Evolutionary conservation across 2,113 vertebrate species (phyloP).

Genomic region (Oxyruncus cristatus): DNA sequence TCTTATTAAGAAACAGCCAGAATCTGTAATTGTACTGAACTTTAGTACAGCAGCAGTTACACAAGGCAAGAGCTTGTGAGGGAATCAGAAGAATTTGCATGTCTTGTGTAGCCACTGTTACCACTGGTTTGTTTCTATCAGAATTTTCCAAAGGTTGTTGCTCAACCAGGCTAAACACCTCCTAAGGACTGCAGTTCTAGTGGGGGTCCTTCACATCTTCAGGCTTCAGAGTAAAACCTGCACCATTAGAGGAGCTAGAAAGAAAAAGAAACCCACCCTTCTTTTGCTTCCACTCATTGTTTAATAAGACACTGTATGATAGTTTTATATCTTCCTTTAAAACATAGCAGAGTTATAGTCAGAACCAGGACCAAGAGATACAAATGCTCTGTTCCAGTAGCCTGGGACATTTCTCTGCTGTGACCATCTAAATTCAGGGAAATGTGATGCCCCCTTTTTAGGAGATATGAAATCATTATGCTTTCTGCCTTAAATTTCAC

Average conservation of each 20-base stretch:
- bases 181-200: neutral
- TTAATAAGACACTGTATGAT: neutral
- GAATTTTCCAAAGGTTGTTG: neutral
- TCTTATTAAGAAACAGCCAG: neutral
- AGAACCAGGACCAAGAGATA: neutral
- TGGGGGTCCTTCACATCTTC: neutral
- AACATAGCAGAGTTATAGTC: neutral
- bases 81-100: neutral
- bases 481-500: neutral
- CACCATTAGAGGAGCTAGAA: neutral
- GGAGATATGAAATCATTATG: neutral
- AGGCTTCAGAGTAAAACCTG: neutral
- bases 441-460: neutral
- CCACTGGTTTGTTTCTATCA: neutral
- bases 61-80: neutral
- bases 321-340: neutral
- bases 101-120: neutral
- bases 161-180: neutral
- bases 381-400: neutral
- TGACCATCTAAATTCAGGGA: neutral
- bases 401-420: neutral
- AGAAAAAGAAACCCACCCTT: fast-evolving
- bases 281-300: neutral
- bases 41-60: neutral
- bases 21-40: neutral